phyloP scores from a whole-genome alignment of 2,113 vertebrate species.

The Malurus melanocephalus region DNA sequence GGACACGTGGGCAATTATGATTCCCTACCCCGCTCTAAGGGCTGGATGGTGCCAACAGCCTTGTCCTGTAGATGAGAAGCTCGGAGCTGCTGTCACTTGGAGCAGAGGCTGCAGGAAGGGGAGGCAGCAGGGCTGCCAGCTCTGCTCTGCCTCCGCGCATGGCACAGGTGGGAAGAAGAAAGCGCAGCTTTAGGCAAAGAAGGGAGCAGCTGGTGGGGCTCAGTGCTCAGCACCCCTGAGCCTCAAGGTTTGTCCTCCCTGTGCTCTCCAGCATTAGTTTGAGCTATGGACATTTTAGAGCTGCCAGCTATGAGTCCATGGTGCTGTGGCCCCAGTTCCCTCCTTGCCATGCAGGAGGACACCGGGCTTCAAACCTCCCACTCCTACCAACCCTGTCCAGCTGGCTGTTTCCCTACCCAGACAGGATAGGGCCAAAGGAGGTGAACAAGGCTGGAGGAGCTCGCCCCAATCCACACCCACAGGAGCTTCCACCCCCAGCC shows the following conservation, averaged over 20 bases:
- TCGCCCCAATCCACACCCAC: accelerated
- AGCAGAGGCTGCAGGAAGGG: neutral
- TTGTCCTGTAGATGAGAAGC: neutral
- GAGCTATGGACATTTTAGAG: neutral
- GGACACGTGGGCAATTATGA: accelerated
- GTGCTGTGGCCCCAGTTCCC: neutral
- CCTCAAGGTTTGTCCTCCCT: neutral
- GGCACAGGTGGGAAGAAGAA: neutral
- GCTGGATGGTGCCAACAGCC: neutral
- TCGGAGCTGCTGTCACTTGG: neutral
- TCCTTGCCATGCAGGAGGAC: neutral
- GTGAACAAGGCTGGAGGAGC: neutral
- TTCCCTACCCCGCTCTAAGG: accelerated
- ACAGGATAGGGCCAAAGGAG: neutral
- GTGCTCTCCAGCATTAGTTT: neutral
- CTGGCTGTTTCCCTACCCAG: neutral
- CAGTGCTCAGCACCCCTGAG: neutral
- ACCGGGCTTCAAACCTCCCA: neutral
- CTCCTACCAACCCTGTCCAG: neutral
- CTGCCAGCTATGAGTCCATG: neutral
- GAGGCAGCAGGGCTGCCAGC: neutral
- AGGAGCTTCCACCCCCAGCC: neutral
- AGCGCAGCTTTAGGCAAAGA: neutral
- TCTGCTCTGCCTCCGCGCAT: neutral
- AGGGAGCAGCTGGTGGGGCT: neutral